Evolutionary conservation across 2,113 vertebrate genomes (phyloP).

Genomic region (Gymnorhina tibicen): DNA sequence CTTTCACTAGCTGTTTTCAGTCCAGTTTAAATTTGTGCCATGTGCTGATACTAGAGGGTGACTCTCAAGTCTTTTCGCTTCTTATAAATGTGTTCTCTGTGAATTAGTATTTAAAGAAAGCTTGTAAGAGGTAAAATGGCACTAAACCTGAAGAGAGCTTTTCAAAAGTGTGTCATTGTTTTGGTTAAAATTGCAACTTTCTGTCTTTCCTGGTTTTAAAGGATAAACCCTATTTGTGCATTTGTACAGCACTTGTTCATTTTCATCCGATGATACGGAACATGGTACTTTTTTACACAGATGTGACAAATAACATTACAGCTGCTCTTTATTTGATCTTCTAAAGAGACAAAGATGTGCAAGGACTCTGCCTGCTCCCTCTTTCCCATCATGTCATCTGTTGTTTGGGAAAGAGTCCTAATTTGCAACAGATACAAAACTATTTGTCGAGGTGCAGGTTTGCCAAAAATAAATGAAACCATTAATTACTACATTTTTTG

Average conservation of each 20-base stretch:
- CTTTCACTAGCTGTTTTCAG: background rate
- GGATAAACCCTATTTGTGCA: background rate
- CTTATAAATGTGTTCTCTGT: background rate
- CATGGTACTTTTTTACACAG: constrained; percentile 40
- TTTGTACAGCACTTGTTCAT: background rate
- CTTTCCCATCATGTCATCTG: constrained; percentile 67
- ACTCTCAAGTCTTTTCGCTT: background rate
- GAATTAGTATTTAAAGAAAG: background rate
- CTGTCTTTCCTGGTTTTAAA: background rate
- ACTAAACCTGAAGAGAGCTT: background rate
- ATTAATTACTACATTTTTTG: constrained; percentile 80
- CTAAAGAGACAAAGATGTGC: constrained; percentile 65
- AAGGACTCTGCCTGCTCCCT: constrained; percentile 39
- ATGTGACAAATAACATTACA: constrained; percentile 62
- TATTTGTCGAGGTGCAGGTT: constrained; percentile 74
- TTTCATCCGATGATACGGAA: constrained; percentile 10
- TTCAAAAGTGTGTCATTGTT: background rate
- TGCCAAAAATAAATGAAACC: constrained; percentile 84
- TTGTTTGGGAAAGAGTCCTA: constrained; percentile 73
- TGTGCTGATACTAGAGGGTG: background rate
- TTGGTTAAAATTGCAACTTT: background rate
- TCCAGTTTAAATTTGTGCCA: background rate
- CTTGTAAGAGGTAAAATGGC: background rate
- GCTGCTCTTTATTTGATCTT: constrained; percentile 69
- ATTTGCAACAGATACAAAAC: constrained; percentile 76